Base-by-base conservation (phyloP, 2,888 invertebrate genomes). In the Taphrorychus bicolor region DNA sequence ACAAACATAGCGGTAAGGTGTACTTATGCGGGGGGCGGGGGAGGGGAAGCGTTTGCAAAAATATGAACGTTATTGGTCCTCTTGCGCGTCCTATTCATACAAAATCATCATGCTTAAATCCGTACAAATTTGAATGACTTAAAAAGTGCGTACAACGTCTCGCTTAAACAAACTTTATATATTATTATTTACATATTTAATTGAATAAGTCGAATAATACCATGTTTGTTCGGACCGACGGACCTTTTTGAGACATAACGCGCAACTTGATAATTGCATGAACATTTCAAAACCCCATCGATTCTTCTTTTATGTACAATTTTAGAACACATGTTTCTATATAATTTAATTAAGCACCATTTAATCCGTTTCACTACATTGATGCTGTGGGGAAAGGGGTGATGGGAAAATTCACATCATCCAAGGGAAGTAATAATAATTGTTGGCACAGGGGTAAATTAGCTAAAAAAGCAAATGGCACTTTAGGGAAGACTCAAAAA, bases 321-420 rank as follows among this genome's bases (percentile, higher is more conserved):
- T 48, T 51, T 63, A 63, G 63, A 63, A 63, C 68, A 68, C 62
- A 66, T 61, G 66, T 60, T 66, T 57, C 61, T 63, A 63, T 58
- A 16, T 32, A 56, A 68, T 63, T 23, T 23, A 17, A 56, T 63
- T 58, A 69, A 69, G 69, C 69, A 69, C 69, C 69, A 69, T 63
- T 68, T 53, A 66, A 66, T 66, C 61, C 61, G 49, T 66, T 49
- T 66, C n/a, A 57, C 60, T 42, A 66, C 66, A 66, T 57, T 59
- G 45, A 45, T 17, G 32, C 45, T 45, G 32, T 32, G 32, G 32
- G 32, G 32, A 32, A n/a, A n/a, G 9, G 5, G 9, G 5, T 32
- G 32, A 9, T 9, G 9, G n/a, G n/a, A n/a, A n/a, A n/a, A n/a
- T n/a, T n/a, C n/a, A n/a, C n/a, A n/a, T n/a, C n/a, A n/a, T n/a